Percentiles rank a stretch among this genome's conserved stretches.
phyloP scores from a whole-genome alignment of 2,888 invertebrate genomes.

The Phragmatobia fuliginosa region DNA sequence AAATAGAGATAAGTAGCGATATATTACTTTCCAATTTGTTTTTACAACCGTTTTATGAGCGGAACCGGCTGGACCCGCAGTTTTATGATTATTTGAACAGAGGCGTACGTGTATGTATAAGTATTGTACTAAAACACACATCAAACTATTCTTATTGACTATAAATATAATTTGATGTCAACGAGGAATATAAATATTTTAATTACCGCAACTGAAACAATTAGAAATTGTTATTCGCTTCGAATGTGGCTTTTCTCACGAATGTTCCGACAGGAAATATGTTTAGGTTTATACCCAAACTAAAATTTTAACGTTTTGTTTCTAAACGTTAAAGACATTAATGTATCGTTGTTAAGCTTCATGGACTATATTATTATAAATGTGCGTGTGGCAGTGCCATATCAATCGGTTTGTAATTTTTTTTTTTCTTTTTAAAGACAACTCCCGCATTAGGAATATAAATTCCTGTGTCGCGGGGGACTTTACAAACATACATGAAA shows the following conservation, averaged over 20 bases:
- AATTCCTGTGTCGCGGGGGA: too few relatives aligned
- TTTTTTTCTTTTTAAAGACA: too few relatives aligned
- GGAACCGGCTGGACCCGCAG: slow-evolving; percentile 57
- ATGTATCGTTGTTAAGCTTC: neutral
- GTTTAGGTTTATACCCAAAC: neutral
- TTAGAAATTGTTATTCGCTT: slow-evolving; percentile 2
- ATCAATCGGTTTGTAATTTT: neutral
- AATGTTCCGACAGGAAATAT: neutral
- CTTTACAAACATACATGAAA: too few relatives aligned
- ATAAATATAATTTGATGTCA: slow-evolving; percentile 27
- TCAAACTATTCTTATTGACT: slow-evolving; percentile 39
- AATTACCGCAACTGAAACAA: slow-evolving; percentile 20
- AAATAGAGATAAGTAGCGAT: slow-evolving; percentile 19
- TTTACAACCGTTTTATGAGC: slow-evolving; percentile 63
- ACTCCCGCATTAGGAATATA: too few relatives aligned
- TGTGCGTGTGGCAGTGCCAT: neutral
- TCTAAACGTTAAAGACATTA: neutral
- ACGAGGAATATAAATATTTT: slow-evolving; percentile 33
- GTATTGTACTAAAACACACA: slow-evolving; percentile 52
- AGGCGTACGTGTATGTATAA: slow-evolving; percentile 15
- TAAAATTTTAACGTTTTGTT: neutral
- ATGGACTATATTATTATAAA: too few relatives aligned
- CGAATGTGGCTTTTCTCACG: neutral
- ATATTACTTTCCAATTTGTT: slow-evolving; percentile 58
- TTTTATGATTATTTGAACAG: slow-evolving; percentile 59